Evolutionary conservation across 2,797 vertebrate species (phyloP), one percentile per base, ranked within the genome.

Genomic region (Anniella stebbinsi): DNA sequence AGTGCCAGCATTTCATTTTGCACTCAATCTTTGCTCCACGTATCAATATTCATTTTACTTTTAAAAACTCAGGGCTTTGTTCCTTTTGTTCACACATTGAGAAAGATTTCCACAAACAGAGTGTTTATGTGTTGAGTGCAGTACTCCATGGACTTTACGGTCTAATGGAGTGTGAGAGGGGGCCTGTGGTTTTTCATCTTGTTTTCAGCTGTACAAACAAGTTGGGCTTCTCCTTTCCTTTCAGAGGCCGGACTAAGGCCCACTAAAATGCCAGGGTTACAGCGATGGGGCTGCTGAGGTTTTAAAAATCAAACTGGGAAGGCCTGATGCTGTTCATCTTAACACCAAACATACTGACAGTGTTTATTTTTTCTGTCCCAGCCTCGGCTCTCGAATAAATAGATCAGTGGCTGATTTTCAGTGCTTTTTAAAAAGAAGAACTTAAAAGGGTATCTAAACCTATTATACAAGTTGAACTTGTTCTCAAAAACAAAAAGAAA

Each of bases 151-250:
- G 97, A 98, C 97, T 97, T 98, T 97, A 98, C 97, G 96, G 97
- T 96, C 98, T 99, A 99, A 99, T 98, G 98, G 98, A 98, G 98
- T 98, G 98, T 98, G 98, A 98, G 98, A 98, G 97, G 97, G 97
- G 97, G 97, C 97, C 98, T 98, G 98, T 97, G 97, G 98, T 98
- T 98, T 98, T 98, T 98, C 99, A 99, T 98, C 98, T 98, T 99
- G 98, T 97, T 98, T 97, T 99, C 99, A 99, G 99, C 99, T 99
- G 99, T 99, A 98, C 98, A 99, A 99, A 99, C 98, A 99, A 95
- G 84, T 93, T 90, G 91, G 97, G 95, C 96, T 97, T 96, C 97
- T 95, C 96, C 95, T 88, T 96, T 96, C 96, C 95, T 97, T 96
- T 96, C 90, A 96, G 95, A 96, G 95, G 92, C 96, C 94, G 86